Conservation (phyloP, 2,113 vertebrate species). For the Sebastes fasciatus region DNA sequence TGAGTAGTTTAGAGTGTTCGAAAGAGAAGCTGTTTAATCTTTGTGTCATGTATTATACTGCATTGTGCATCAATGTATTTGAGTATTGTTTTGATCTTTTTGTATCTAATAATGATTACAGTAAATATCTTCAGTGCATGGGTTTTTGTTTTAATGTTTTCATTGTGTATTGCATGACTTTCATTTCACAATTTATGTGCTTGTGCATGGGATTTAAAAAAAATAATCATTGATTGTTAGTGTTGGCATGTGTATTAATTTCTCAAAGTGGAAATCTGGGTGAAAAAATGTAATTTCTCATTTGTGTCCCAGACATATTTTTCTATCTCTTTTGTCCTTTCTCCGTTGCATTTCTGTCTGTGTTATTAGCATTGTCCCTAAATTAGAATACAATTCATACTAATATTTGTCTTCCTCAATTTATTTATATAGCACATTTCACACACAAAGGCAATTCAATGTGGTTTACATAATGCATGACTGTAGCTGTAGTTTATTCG, state of each 20-base stretch:
- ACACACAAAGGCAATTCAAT: background rate
- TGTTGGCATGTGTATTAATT: background rate
- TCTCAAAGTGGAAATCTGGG: background rate
- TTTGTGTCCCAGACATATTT: background rate
- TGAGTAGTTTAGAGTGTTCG: background rate
- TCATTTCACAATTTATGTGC: background rate
- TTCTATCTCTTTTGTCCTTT: background rate
- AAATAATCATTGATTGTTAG: no score
- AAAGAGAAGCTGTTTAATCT: constrained; percentile 2
- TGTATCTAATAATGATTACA: background rate
- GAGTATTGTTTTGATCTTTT: background rate
- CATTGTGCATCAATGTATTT: background rate
- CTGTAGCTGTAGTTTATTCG: background rate
- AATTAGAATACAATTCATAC: background rate
- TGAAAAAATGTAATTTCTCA: background rate
- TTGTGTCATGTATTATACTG: background rate
- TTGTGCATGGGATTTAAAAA: background rate
- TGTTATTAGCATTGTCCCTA: background rate
- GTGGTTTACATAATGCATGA: background rate
- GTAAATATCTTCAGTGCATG: background rate
- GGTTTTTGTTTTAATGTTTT: background rate
- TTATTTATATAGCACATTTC: background rate
- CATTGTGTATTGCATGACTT: background rate
- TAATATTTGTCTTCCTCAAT: background rate
- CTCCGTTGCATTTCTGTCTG: background rate